Evolutionary conservation across 53 echinoderm and acorn worm species (phyloP).

Genomic region (Glandiceps talaboti): DNA sequence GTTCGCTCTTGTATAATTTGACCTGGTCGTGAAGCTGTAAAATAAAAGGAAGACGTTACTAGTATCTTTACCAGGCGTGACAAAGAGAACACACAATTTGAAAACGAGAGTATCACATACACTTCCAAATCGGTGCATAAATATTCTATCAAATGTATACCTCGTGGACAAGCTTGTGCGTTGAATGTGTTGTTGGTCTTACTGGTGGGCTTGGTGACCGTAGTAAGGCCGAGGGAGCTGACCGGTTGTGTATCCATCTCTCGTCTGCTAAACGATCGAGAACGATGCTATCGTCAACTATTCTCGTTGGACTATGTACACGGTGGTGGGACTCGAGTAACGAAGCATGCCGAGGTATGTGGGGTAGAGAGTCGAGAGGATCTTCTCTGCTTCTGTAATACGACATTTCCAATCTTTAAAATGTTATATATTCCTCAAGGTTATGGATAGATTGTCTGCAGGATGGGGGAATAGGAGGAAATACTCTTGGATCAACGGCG

Average conservation of each 20-base stretch:
- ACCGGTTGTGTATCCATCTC: background rate
- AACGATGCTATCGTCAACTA: too few species aligned
- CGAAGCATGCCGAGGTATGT: background rate
- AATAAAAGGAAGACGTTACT: too few species aligned
- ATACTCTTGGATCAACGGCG: background rate
- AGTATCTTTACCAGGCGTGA: too few species aligned
- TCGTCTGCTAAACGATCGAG: background rate
- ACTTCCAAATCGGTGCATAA: too few species aligned
- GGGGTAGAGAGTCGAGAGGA: background rate
- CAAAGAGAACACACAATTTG: too few species aligned
- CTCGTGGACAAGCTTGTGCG: background rate
- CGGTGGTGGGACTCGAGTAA: background rate
- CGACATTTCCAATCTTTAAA: background rate
- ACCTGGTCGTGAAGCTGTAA: slow-evolving; percentile 88
- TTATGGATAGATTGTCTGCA: background rate
- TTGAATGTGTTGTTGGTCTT: background rate
- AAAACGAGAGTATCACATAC: too few species aligned
- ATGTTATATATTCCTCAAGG: background rate
- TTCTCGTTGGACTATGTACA: background rate
- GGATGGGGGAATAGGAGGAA: too few species aligned
- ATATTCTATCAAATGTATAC: too few species aligned
- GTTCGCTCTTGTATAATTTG: slow-evolving; percentile 73
- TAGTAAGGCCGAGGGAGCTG: background rate
- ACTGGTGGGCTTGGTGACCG: background rate
- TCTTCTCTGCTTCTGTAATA: background rate